Evolutionary conservation across 2,888 invertebrate species (phyloP), one percentile per base, ranked within the genome.

Genomic region (Acanthococcus lagerstroemiae): DNA sequence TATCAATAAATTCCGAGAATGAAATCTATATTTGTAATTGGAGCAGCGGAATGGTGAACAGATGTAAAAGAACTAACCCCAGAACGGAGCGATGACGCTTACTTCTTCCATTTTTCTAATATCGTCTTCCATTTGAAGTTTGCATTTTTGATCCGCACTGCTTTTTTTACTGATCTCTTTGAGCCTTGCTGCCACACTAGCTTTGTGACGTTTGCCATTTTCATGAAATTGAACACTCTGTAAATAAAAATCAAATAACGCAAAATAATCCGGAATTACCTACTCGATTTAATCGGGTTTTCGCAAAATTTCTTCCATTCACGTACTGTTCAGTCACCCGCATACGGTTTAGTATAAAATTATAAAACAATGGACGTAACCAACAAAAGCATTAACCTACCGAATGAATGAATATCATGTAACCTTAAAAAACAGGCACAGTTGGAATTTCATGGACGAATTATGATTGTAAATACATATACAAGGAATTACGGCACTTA

Each of bases 201-300:
- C 88, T 75, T 95, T 89, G 77, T 96, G 95, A 27, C 88, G 81
- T 74, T 90, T 89, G 5, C 95, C 95, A 78, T 86, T 87, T 77
- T 95, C 95, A 76, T 96, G 95, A 74, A 94, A 95, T 69, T 93
- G 88, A 73, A 94, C 83, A 74, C 95, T 95, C 91, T 92, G n/a
- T n/a, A n/a, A n/a, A n/a, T n/a, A n/a, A n/a, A n/a, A n/a, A n/a
- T n/a, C n/a, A n/a, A n/a, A n/a, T n/a, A n/a, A n/a, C n/a, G n/a
- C n/a, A n/a, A n/a, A n/a, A n/a, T n/a, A n/a, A n/a, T n/a, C n/a
- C n/a, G n/a, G n/a, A n/a, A n/a, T n/a, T n/a, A n/a, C n/a, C n/a
- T n/a, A n/a, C n/a, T n/a, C n/a, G n/a, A n/a, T n/a, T n/a, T n/a
- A n/a, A n/a, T n/a, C n/a, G n/a, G n/a, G n/a, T n/a, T n/a, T n/a